Evolutionary conservation across 2,113 vertebrate genomes (phyloP), one percentile per base, ranked within the genome.

Genomic region (Chaenogobius annularis): DNA sequence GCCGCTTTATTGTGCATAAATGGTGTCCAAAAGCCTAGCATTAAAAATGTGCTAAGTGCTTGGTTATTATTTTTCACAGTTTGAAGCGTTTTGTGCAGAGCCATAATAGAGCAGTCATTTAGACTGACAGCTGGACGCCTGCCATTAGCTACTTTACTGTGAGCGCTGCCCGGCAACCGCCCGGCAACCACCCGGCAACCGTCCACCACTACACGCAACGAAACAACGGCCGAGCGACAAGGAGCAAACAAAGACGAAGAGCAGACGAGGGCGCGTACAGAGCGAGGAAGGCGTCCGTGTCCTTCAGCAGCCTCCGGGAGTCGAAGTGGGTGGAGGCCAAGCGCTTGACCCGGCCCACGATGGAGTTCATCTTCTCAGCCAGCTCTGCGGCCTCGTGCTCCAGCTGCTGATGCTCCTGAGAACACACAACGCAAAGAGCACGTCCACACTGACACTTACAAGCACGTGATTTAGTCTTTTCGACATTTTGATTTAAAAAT

Each of bases 301-400:
- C 93, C 69, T 91, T 88, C 50, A 93, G 90, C 84, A 96, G 91
- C 62, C 89, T 87, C 52, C 93, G 91, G 4, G 95, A 95, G 79
- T 95, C 87, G 66, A 95, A 96, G 79, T 96, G 95, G 59, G 92
- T 93, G 75, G 93, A 93, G 22, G 91, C 94, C n/a, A 93, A 85
- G 68, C 84, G 85, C 72, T 87, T 92, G 9, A 94, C 95, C 14
- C 90, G 89, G 62, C 88, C 89, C 20, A 95, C 80, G 20, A 98
- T 95, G 52, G 92, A 90, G 74, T 93, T 93, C 84, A 97, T 95
- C 90, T 95, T 95, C 54, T 95, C 90, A 3, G 94, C 94, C 83
- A 97, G 87, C 17, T 94, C 93, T 50, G 43, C 90, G 44, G 93
- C 94, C 73, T 95, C 91, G 5, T 91, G 87, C 88, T 98, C 95